Evolutionary conservation across 1,140 invertebrate genomes (phyloP), one percentile per base, ranked within the genome.

Genomic region (Solen grandis): DNA sequence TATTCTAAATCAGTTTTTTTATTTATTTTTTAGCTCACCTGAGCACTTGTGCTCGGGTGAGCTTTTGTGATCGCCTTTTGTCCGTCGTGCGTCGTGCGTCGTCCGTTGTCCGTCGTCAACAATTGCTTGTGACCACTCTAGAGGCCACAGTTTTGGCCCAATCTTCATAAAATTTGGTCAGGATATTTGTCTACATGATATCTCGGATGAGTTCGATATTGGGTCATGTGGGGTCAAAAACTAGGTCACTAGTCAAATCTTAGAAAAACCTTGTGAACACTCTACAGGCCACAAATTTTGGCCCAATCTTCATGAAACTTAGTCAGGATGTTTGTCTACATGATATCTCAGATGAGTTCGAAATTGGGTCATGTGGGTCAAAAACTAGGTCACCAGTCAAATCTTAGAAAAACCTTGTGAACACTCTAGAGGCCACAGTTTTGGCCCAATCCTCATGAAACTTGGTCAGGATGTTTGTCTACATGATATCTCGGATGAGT

Each of bases 21-120:
- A 46, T 46, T 46, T 10, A 10, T 46, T 65, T 65, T 65, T 65
- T 65, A 65, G 62, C 62, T 65, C 62, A 65, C 62, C 25, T 65
- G 62, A 27, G n/a, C 14, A 22, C 16, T 8, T 14, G 62, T 65
- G 62, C n/a, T 31, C n/a, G 13, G 62, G 62, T 25, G 62, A 65
- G 62, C 62, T 65, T 65, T 31, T 65, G 62, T 65, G 62, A 65
- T 65, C 22, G 10, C 33, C 5, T 33, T 31, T 31, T 33, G 62
- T 65, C 62, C 62, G 62, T 22, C 62, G 31, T 65, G 25, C 25
- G 25, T 25, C 62, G 62, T 65, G 22, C 62, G 62, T 65, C 31
- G 62, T 65, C 31, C 62, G 62, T 65, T 31, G 41, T 46, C 41
- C 41, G 41, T 8, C 41, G 41, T 46, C 41, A 46, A 46, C 41